Base-by-base conservation (phyloP, 2,797 vertebrate species). In the Trematomus bernacchii region DNA sequence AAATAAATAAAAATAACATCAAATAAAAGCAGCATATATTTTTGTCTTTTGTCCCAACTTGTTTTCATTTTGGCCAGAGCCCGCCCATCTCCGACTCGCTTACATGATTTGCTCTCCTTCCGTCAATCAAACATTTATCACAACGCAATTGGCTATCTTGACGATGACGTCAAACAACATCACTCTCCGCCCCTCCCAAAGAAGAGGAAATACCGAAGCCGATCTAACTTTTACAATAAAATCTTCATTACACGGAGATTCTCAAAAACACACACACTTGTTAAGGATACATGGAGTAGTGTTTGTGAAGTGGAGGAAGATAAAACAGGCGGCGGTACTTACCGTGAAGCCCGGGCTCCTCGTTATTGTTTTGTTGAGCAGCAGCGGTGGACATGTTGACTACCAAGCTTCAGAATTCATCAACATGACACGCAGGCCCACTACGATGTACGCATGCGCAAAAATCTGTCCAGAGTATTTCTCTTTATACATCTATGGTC, bases 381-480 rank as follows among this genome's bases (percentile, higher is more conserved):
- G 94, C 92, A 79, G 92, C 87, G 87, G 93, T 88, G 73, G 94
- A 95, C 95, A 96, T 96, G 92, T 95, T 95, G 91, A 89, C 94
- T 88, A 85, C 77, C 74, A 90, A 84, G 86, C 66, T 78, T 75
- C 53, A 84, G 87, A 81, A 54, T 90, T 92, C 84, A 85, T 89
- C 91, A 92, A 90, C 91, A 91, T 82, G 77, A 91, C 89, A 73
- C 81, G 90, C 83, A 86, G 64, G 63, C 87, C 57, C 72, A 77
- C 74, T 13, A 10, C 43, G 8, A 7, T 75, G 69, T 86, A 90
- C 92, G 87, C 90, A 91, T n/a, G 92, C 93, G 92, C 89, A 0
- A 19, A 19, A 53, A 3, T 15, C 15, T 33, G 51, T 68, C 73
- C 74, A 66, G 6, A 13, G 63, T 69, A 9, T 37, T 37, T 37